Percentiles rank a stretch among this genome's conserved stretches.
phyloP scores from a whole-genome alignment of 2,113 vertebrate genomes.

The Dipodomys merriami region DNA sequence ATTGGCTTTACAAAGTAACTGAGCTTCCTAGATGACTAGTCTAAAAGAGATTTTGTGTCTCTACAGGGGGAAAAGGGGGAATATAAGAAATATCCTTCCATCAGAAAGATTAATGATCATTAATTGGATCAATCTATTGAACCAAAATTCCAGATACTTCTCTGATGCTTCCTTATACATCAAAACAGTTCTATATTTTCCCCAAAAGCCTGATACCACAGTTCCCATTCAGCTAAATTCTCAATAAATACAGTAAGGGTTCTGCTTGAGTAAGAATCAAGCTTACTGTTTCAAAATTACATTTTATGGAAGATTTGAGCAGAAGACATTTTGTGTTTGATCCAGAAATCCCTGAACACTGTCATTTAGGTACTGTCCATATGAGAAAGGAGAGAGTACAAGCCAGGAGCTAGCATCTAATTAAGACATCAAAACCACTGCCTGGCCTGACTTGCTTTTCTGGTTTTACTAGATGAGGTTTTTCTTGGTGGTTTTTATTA shows the following conservation, averaged over 20 bases:
- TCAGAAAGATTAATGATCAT: background rate
- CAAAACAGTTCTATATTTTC: conserved; percentile 37
- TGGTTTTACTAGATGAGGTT: conserved; percentile 51
- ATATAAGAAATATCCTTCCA: background rate
- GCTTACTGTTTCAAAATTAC: conserved; percentile 57
- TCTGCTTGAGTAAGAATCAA: conserved; percentile 62
- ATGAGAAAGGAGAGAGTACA: background rate
- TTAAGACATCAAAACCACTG: conserved; percentile 60
- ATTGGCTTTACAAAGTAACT: background rate
- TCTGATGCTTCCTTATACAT: background rate
- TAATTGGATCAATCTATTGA: background rate
- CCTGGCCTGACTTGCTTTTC: conserved; percentile 29
- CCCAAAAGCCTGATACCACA: conserved; percentile 22
- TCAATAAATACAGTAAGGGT: conserved; percentile 28
- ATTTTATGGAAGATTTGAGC: conserved; percentile 75
- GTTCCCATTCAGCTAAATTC: conserved; percentile 4
- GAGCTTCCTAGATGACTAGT: background rate
- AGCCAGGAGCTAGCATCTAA: conserved; percentile 53
- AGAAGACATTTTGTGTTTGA: conserved; percentile 56
- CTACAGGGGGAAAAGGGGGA: background rate
- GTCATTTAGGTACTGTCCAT: background rate
- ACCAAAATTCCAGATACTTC: background rate
- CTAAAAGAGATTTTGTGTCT: background rate
- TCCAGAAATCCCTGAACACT: conserved; percentile 28
- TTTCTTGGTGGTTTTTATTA: conserved; percentile 46